Conservation (phyloP, 2,797 vertebrate genomes). For the Lophotriccus pileatus region DNA sequence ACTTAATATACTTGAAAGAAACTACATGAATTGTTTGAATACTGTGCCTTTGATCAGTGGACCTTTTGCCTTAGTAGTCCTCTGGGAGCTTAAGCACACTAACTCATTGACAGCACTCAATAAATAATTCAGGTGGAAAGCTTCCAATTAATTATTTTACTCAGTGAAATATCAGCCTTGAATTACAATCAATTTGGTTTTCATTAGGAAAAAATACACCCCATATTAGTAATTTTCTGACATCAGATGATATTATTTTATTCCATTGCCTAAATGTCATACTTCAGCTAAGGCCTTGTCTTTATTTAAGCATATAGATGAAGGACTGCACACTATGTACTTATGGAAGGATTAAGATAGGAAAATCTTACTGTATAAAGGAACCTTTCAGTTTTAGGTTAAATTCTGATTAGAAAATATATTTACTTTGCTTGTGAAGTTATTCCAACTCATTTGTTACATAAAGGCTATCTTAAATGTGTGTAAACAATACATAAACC, state of each 20-base stretch:
- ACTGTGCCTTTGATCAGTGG: conserved; percentile 26
- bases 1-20: conserved; percentile 21
- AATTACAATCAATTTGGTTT: not conserved
- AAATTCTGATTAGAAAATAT: conserved; percentile 29
- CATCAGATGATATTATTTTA: conserved; percentile 2
- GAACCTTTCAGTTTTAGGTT: not conserved
- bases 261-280: not conserved
- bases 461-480: not conserved
- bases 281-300: not conserved
- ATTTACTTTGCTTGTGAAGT: not conserved
- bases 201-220: not conserved
- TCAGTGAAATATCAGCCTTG: not conserved
- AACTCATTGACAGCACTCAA: not conserved
- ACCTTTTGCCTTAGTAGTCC: not conserved
- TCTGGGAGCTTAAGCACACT: not conserved
- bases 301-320: not conserved
- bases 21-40: conserved; percentile 4
- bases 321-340: not conserved
- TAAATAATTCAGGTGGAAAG: not conserved
- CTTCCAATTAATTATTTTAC: conserved; percentile 4
- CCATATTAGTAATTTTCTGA: not conserved
- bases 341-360: conserved; percentile 5
- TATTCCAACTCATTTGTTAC: not conserved
- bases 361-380: not conserved
- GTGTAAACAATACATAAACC: not conserved